Percentiles rank a stretch among this genome's conserved stretches.
phyloP scores from a whole-genome alignment of 1,140 invertebrate species.

The Plectrocnemia conspersa region DNA sequence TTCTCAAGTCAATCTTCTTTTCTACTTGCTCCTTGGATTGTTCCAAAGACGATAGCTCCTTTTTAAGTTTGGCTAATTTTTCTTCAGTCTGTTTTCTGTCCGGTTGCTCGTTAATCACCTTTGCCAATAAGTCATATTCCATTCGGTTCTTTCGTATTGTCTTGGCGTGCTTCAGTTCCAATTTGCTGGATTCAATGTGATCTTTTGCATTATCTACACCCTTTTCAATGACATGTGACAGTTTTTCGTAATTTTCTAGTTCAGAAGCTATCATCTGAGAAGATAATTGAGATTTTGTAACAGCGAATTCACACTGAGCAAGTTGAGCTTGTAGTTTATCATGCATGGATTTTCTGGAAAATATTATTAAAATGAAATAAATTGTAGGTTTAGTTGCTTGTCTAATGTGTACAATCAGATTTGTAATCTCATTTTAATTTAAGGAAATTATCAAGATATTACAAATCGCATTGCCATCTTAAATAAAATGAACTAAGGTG shows the following conservation, averaged over 20 bases:
- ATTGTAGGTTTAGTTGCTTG: background rate
- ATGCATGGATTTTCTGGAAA: slow-evolving; percentile 56
- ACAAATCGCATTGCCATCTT: too few relatives aligned
- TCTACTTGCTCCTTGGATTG: slow-evolving; percentile 67
- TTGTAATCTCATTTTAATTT: too few relatives aligned
- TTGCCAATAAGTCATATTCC: slow-evolving; percentile 89
- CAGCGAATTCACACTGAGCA: slow-evolving; percentile 82
- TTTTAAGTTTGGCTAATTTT: slow-evolving; percentile 67
- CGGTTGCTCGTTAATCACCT: slow-evolving; percentile 84
- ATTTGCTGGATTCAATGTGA: slow-evolving; percentile 70
- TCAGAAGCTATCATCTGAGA: slow-evolving; percentile 80
- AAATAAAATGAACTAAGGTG: too few relatives aligned
- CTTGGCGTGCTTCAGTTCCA: slow-evolving; percentile 73
- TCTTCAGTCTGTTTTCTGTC: slow-evolving; percentile 78
- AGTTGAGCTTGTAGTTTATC: slow-evolving; percentile 78
- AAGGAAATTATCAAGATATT: too few relatives aligned
- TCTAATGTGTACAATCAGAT: too few relatives aligned
- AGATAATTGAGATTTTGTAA: slow-evolving; percentile 76
- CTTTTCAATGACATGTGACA: slow-evolving; percentile 71
- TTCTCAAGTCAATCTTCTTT: slow-evolving; percentile 70
- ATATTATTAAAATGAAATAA: slow-evolving; percentile 1
- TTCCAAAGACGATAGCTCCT: slow-evolving; percentile 64
- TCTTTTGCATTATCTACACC: slow-evolving; percentile 71
- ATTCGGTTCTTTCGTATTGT: slow-evolving; percentile 81
- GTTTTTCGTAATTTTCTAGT: slow-evolving; percentile 75